Conservation (phyloP, 1,140 invertebrate species). For the Thereuonema tuberculata region DNA sequence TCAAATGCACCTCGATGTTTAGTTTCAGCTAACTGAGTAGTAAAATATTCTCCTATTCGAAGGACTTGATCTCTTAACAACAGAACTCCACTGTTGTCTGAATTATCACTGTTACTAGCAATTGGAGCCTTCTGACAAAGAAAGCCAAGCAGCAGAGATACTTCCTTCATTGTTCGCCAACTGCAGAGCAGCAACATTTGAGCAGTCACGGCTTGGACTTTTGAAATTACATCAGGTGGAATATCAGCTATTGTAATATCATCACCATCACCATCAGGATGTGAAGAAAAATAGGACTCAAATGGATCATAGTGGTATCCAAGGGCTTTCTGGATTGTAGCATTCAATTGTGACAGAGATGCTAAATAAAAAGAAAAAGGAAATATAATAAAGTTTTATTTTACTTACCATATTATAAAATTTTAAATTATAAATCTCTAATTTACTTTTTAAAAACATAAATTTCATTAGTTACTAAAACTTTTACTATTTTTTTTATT, state of each 20-base stretch:
- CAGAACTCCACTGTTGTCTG: constrained; percentile 7
- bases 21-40: constrained; percentile 54
- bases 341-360: constrained; percentile 18
- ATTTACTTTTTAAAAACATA: too few species aligned
- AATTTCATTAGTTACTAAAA: too few species aligned
- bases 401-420: too few species aligned
- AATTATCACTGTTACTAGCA: background rate
- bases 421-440: too few species aligned
- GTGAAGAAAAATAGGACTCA: background rate
- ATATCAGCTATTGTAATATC: constrained; percentile 14
- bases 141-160: constrained; percentile 46
- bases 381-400: too few species aligned
- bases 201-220: constrained; percentile 40
- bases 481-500: too few species aligned
- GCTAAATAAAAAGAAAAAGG: too few species aligned
- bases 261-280: constrained; percentile 9
- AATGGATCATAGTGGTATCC: constrained; percentile 4
- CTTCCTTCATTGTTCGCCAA: constrained; percentile 69
- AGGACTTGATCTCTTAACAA: constrained; percentile 33
- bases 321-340: constrained; percentile 10
- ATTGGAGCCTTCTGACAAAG: constrained; percentile 20
- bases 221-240: constrained; percentile 17
- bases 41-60: constrained; percentile 55
- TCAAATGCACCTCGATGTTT: constrained; percentile 93
- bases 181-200: constrained; percentile 77